A percentile compares a stretch with the other conserved stretches of the same genome.
These are phyloP conservation scores for Nothobranchius furzeri DNA, from an alignment of 2,113 vertebrate genomes.

Conservation along the genomic window DNA sequence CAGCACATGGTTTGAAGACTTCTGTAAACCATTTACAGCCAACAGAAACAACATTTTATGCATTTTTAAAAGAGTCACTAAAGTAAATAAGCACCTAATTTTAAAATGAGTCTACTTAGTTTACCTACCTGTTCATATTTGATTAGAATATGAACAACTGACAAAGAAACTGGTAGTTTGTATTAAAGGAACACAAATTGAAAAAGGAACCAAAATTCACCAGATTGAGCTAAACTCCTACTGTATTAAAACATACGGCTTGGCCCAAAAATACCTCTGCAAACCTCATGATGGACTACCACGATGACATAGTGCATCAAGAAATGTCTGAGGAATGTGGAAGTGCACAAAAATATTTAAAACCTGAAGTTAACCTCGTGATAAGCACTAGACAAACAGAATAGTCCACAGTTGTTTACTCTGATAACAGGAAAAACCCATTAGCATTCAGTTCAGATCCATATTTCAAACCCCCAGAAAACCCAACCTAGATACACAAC, in stretches of 20 bases:
- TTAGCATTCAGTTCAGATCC: too few relatives aligned
- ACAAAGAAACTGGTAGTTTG: too few relatives aligned
- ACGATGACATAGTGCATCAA: neutral
- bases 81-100: too few relatives aligned
- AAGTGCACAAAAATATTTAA: neutral
- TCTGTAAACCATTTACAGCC: neutral
- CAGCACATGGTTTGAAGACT: neutral
- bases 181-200: neutral
- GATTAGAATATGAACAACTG: too few relatives aligned
- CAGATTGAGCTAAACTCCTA: too few relatives aligned
- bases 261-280: neutral
- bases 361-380: neutral
- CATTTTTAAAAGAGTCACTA: too few relatives aligned
- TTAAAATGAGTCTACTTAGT: too few relatives aligned
- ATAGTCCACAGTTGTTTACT: too few relatives aligned
- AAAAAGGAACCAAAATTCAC: neutral
- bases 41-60: too few relatives aligned
- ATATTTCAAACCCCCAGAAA: neutral
- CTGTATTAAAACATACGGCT: neutral
- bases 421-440: too few relatives aligned
- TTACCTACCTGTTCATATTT: too few relatives aligned
- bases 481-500: neutral
- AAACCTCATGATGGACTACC: neutral
- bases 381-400: neutral
- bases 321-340: slow-evolving; percentile 10